Percentiles rank a stretch among this genome's conserved stretches.
These are phyloP conservation scores for Cliona cf. orientalis DNA, from an alignment of 37 sponge, comb jelly and placozoan species.

Conservation along the genomic window DNA sequence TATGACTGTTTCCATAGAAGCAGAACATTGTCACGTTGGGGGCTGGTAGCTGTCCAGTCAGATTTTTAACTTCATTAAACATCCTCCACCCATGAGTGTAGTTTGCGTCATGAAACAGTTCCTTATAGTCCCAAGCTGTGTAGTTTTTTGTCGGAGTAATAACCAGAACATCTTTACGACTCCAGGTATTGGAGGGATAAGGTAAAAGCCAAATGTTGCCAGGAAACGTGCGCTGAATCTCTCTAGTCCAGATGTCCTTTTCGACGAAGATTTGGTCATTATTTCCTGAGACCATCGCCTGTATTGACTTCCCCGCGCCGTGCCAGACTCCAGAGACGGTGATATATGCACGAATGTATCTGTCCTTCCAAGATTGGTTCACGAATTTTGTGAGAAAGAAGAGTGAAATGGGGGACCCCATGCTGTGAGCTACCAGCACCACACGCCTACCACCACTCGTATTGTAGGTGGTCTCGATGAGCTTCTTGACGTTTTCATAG, in stretches of 20 bases:
- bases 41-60: constrained; percentile 50
- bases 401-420: constrained; percentile 82
- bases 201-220: constrained; percentile 74
- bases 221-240: constrained; percentile 56
- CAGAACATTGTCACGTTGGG: constrained; percentile 84
- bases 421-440: constrained; percentile 87
- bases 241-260: constrained; percentile 30
- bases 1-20: constrained; percentile 53
- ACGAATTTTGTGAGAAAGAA: constrained; percentile 88
- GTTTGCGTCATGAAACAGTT: constrained; percentile 59
- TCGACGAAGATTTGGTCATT: constrained; percentile 70
- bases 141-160: constrained; percentile 69
- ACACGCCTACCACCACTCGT: constrained; percentile 66
- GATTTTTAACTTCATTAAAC: constrained; percentile 50
- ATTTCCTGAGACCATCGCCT: constrained; percentile 75
- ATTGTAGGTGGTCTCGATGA: constrained; percentile 88
- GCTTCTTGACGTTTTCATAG: constrained; percentile 63
- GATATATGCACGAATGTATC: constrained; percentile 79
- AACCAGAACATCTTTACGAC: constrained; percentile 38
- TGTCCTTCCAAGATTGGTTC: constrained; percentile 89
- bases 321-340: constrained; percentile 91
- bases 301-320: constrained; percentile 71
- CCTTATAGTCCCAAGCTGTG: constrained; percentile 79
- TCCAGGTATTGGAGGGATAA: constrained; percentile 68
- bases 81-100: constrained; percentile 64